Evolutionary conservation across 23 tunicate genomes (phyloP), one percentile per base, ranked within the genome.

Genomic region (Ciona savignyi): DNA sequence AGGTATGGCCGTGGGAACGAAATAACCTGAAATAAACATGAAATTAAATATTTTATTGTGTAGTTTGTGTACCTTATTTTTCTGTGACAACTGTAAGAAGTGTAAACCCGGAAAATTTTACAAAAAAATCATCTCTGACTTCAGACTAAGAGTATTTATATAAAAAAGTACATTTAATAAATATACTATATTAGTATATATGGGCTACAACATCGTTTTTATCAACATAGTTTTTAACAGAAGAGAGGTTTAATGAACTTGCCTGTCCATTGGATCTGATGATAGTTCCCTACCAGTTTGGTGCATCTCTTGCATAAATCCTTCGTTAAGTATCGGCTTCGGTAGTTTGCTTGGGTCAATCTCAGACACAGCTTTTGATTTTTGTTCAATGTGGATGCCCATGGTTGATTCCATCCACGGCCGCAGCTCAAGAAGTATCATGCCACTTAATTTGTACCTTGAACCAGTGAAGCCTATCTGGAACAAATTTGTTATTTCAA

Each of bases 1-100:
- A 65, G 22, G 97, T 91, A 48, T 91, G 97, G 21, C 97, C 97
- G 64, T 91, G 97, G 51, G 97, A 91, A 20, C 97, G 75, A 74
- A 85, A 63, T 22, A 91, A 77, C 48, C 91, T 85, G 64, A 3
- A 49, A n/a, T 31, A 42, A 42, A 42, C 9, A 42, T 42, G 15
- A 42, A 42, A 42, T 42, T 42, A 15, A 15, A 42, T 6, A 42
- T 42, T 42, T 42, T n/a, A n/a, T n/a, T n/a, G n/a, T n/a, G n/a
- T n/a, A n/a, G n/a, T n/a, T n/a, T n/a, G n/a, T n/a, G n/a, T n/a
- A n/a, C n/a, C n/a, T n/a, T n/a, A n/a, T n/a, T n/a, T n/a, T n/a
- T n/a, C n/a, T n/a, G n/a, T n/a, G n/a, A n/a, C n/a, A n/a, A n/a
- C n/a, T n/a, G n/a, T n/a, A n/a, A n/a, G n/a, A n/a, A n/a, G n/a